Base-by-base conservation (phyloP, 2,113 vertebrate species). In the Emydura subglobosa region DNA sequence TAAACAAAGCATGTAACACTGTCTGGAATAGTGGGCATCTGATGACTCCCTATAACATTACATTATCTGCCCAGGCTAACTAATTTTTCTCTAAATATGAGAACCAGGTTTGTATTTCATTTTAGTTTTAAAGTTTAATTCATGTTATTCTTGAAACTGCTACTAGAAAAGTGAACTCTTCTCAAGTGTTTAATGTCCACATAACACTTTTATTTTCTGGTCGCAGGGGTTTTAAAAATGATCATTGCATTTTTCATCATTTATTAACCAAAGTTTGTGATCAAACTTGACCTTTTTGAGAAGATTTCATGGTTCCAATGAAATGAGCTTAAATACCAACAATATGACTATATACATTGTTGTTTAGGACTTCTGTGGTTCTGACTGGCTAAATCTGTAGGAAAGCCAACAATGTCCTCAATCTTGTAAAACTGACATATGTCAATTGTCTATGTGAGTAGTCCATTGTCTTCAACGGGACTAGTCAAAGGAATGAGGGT, bases 201-300 rank as follows among this genome's bases (percentile, higher is more conserved):
- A 72, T 39, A 10, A 39, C 65, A 59, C 27, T 13, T 27, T 31
- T 59, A 2, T 85, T 86, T 91, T 88, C 50, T 83, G 6, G 50
- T 53, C 0, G 0, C 17, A 44, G 8, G 47, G n/a, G 13, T 1
- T 0, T 0, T 27, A 31, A 65, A 87, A 87, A 3, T 2, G 27
- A 21, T 10, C 39, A 39, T 10, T 72, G 65, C 19, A 72, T 72
- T 74, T 79, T 29, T 27, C 61, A 55, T 4, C 44, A 10, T 61
- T 83, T 10, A 17, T 85, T 55, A 86, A 57, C 17, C 12, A 7
- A 68, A 13, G 34, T n/a, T 34, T 68, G n/a, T 39, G 65, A 72
- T 72, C 34, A 74, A 5, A 90, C 51, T 39, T 44, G 1, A 29
- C 27, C 11, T 90, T 86, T 13, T 59, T 59, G 57, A 59, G 57